Evolutionary conservation across 2,888 invertebrate species (phyloP), one percentile per base, ranked within the genome.

Genomic region (Lasioglossum lativentre): DNA sequence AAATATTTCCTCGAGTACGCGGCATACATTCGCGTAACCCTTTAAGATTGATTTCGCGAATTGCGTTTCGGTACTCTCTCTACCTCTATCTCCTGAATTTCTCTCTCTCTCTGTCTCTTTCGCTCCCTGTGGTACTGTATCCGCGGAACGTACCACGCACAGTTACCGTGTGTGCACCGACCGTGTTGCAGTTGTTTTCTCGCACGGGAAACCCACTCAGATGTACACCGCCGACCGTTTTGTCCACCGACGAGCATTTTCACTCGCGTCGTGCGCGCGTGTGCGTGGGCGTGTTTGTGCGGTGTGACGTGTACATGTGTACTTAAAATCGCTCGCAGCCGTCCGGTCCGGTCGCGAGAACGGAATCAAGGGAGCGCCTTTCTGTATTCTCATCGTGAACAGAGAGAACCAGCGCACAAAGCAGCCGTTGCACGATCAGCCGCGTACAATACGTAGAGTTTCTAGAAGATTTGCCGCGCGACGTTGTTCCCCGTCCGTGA

Each of bases 281-380:
- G 83, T 82, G 76, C 84, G 87, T 88, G 87, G 85, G 87, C 84
- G 87, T 90, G 80, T 90, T 88, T 85, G 87, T 59, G 80, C 59
- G 76, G n/a, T 47, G 71, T 78, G 78, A 84, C 72, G 80, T 83
- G 84, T 83, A 82, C 82, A 80, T 86, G 88, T 81, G 79, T 82
- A 70, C 68, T 83, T 72, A 78, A 80, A 88, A 85, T 88, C 79
- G 83, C 75, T 79, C 74, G 88, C 85, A 78, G 82, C 78, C 77
- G 83, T 81, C 34, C 34, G 34, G 34, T 34, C 82, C 77, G 83
- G 75, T 30, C 85, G 89, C 85, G 89, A 76, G 87, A 75, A 87
- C 79, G 83, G 83, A 89, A 85, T 75, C 86, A 77, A 86, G 91
- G 85, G 86, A 90, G 89, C 85, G 86, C 86, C 86, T 86, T 84